Percentiles rank a stretch among this genome's conserved stretches.
Conservation (phyloP, 1,140 invertebrate genomes). For the Laodelphax striatellus region DNA sequence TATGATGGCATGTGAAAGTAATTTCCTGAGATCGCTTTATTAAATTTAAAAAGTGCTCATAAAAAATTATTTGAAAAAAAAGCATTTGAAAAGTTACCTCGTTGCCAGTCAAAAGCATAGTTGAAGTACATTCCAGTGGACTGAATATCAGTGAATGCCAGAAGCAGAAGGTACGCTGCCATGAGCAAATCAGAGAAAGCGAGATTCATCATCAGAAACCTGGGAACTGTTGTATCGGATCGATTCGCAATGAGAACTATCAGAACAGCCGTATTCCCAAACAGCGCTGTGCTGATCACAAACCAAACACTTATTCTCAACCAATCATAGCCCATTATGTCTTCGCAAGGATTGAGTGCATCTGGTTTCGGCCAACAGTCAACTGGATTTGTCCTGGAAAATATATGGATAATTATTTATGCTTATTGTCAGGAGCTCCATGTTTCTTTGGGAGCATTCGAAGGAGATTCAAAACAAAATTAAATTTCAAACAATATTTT, state of each 20-base stretch:
- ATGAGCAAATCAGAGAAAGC: constrained; percentile 52
- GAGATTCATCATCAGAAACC: constrained; percentile 56
- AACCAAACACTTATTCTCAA: constrained; percentile 43
- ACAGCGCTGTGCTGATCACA: constrained; percentile 42
- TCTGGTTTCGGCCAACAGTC: constrained; percentile 44
- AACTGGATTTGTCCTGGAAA: constrained; percentile 23
- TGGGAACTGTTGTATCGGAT: constrained; percentile 38
- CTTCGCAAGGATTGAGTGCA: constrained; percentile 55
- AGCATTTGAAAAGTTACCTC: constrained; percentile 31
- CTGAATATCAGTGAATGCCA: constrained; percentile 46
- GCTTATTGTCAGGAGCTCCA: neutral
- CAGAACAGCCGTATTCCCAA: constrained; percentile 43
- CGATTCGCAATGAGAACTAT: constrained; percentile 33
- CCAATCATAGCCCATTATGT: constrained; percentile 42
- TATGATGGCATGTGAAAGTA: too few relatives aligned
- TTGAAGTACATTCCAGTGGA: constrained; percentile 54
- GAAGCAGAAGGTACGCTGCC: constrained; percentile 50
- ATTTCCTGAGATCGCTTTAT: too few relatives aligned
- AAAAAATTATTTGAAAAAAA: too few relatives aligned
- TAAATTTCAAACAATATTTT: too few relatives aligned
- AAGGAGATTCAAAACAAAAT: too few relatives aligned
- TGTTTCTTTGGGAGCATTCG: neutral
- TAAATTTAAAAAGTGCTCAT: too few relatives aligned
- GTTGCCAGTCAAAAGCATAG: constrained; percentile 54
- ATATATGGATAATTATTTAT: neutral